Evolutionary conservation across 1,140 invertebrate genomes (phyloP).

Genomic region (Tetragnatha versicolor): DNA sequence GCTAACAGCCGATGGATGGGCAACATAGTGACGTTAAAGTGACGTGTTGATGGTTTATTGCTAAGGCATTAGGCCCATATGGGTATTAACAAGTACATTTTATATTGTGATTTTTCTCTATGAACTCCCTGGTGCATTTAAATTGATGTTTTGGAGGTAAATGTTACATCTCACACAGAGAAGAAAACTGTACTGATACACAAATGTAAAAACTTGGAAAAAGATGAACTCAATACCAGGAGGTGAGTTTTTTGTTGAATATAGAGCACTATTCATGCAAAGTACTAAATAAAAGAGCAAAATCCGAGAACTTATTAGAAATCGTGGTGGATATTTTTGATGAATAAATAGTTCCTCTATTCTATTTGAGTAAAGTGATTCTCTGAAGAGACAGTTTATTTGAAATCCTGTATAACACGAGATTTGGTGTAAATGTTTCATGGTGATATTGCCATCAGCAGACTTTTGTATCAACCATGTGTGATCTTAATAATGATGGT

Average conservation of each 20-base stretch:
- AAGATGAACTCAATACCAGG: constrained; percentile 13
- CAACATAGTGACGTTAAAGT: constrained; percentile 69
- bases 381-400: constrained; percentile 16
- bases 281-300: not conserved
- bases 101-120: constrained; percentile 29
- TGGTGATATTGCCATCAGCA: constrained; percentile 51
- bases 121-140: constrained; percentile 34
- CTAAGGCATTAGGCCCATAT: constrained; percentile 3
- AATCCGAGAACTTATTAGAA: not conserved
- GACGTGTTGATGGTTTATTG: constrained; percentile 4
- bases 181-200: not conserved
- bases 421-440: constrained; percentile 42
- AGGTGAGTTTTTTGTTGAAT: not conserved
- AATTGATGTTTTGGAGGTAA: not conserved
- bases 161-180: not conserved
- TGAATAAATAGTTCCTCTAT: constrained; percentile 25
- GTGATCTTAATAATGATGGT: constrained; percentile 20
- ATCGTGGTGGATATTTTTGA: constrained; percentile 7
- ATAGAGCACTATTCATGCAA: constrained; percentile 5
- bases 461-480: constrained; percentile 26
- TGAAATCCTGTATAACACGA: constrained; percentile 13
- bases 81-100: constrained; percentile 30
- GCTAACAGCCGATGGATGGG: constrained; percentile 79
- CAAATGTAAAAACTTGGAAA: not conserved
- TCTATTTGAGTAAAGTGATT: not conserved